Conservation (phyloP, 2,888 invertebrate genomes). For the Leptodirus hochenwartii region DNA sequence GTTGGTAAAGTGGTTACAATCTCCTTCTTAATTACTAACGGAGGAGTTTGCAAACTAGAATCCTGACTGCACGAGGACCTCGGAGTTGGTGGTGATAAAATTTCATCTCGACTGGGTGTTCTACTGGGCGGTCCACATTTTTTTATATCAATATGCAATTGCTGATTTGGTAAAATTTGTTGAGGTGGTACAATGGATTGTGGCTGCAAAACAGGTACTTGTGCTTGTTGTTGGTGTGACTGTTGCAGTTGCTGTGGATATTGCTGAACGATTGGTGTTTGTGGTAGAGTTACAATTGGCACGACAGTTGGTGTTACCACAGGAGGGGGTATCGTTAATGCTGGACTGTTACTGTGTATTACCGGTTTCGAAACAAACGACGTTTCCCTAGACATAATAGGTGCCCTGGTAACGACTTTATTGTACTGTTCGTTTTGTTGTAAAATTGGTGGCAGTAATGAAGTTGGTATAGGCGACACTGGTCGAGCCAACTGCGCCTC, state of each 20-base stretch:
- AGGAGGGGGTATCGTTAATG: slow-evolving; percentile 15
- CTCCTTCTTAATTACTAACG: slow-evolving; percentile 35
- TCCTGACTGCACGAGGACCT: slow-evolving; percentile 26
- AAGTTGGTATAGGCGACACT: slow-evolving; percentile 38
- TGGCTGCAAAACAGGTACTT: too few relatives aligned
- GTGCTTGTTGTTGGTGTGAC: slow-evolving; percentile 18
- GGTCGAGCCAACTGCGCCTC: slow-evolving; percentile 63
- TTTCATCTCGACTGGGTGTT: slow-evolving; percentile 28
- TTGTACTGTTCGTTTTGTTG: slow-evolving; percentile 25
- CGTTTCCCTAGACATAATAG: slow-evolving; percentile 34
- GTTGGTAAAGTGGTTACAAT: slow-evolving; percentile 16
- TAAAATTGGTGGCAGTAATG: slow-evolving; percentile 31
- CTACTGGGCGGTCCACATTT: slow-evolving; percentile 28
- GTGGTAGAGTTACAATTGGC: slow-evolving; percentile 15
- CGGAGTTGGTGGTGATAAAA: slow-evolving; percentile 25
- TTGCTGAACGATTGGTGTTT: slow-evolving; percentile 11
- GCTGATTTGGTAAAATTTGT: slow-evolving; percentile 16
- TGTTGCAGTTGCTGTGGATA: slow-evolving; percentile 18
- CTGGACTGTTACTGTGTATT: slow-evolving; percentile 12
- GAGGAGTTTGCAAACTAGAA: slow-evolving; percentile 26
- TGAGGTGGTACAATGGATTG: slow-evolving; percentile 15
- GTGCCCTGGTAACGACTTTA: slow-evolving; percentile 18
- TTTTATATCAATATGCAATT: slow-evolving; percentile 28
- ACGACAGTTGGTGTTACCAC: slow-evolving; percentile 26
- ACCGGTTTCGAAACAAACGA: slow-evolving; percentile 35